Base-by-base conservation (phyloP, 2,888 invertebrate genomes). In the Tetragonisca angustula region DNA sequence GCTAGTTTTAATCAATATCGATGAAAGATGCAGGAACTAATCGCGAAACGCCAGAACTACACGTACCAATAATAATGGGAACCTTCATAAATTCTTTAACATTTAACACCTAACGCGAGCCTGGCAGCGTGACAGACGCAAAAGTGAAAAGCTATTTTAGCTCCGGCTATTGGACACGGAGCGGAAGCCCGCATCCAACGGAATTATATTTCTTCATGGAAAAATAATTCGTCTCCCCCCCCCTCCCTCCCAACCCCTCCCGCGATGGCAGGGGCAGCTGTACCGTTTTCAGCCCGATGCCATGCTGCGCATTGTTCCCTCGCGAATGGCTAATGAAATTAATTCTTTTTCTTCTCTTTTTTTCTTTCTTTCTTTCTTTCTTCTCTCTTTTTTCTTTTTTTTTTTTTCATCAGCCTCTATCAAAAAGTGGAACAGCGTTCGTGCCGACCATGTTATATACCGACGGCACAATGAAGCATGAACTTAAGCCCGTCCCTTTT, bases 301-400 rank as follows among this genome's bases (percentile, higher is more conserved):
- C 69, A 52, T 43, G 32, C 62, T 54, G 67, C 50, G 79, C 72
- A 65, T 79, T 81, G 83, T 85, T 74, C 82, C 81, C 83, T 67
- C 62, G 81, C 78, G 75, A 81, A 78, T 79, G 86, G 86, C 64
- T 90, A 91, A 91, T 90, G 86, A 91, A 91, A 91, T 90, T 88
- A 90, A 87, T 86, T 87, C 79, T 62, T 87, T 24, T 56, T 21
- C 11, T 21, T 4, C 21, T n/a, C 21, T 54, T 80, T 15, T 32
- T 59, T n/a, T 11, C 59, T 24, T n/a, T 27, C 2, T 27, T 27
- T 27, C 27, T 27, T 13, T 24, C 24, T 9, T 11, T 59, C 2
- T 24, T 59, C 13, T 59, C 36, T 36, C 9, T 36, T 36, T 21
- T 21, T 56, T n/a, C n/a, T 56, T 11, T 21, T 21, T 36, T 11